Percentiles rank a stretch among this genome's conserved stretches.
These are phyloP conservation scores for Arenaria interpres DNA, from an alignment of 2,113 vertebrate species.

Conservation along the genomic window DNA sequence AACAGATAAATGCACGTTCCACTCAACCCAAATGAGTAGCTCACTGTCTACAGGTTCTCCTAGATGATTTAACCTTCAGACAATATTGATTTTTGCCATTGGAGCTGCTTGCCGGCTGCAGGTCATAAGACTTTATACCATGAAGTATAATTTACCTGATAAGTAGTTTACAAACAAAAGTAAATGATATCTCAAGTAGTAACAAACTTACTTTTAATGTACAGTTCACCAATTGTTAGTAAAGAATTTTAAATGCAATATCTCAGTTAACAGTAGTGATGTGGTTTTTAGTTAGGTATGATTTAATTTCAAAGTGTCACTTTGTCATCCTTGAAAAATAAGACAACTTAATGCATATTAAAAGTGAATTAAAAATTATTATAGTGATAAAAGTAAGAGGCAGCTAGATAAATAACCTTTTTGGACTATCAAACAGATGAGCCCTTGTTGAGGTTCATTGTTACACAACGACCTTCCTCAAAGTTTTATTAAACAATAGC, in stretches of 20 bases:
- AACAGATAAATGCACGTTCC: not conserved
- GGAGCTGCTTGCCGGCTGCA: not conserved
- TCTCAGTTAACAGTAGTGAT: not conserved
- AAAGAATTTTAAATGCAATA: not conserved
- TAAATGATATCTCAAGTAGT: not conserved
- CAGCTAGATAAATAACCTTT: not conserved
- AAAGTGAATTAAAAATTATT: not conserved
- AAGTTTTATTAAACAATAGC: not conserved
- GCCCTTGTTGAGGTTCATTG: not conserved
- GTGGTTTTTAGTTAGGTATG: not conserved
- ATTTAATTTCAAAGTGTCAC: not conserved
- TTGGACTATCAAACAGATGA: not conserved
- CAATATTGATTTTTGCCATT: not conserved
- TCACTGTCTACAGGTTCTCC: not conserved
- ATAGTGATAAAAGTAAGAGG: not conserved
- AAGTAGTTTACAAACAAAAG: not conserved
- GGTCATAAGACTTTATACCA: not conserved
- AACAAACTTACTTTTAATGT: not conserved
- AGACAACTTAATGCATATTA: not conserved
- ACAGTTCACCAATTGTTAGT: not conserved
- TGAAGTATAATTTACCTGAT: not conserved
- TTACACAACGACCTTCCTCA: fast-evolving
- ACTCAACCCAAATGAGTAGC: not conserved
- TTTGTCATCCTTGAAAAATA: not conserved
- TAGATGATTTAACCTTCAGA: not conserved